Percentiles rank a stretch among this genome's conserved stretches.
Evolutionary conservation across 2,797 vertebrate species (phyloP).

Genomic region (Poeciliopsis turneri): DNA sequence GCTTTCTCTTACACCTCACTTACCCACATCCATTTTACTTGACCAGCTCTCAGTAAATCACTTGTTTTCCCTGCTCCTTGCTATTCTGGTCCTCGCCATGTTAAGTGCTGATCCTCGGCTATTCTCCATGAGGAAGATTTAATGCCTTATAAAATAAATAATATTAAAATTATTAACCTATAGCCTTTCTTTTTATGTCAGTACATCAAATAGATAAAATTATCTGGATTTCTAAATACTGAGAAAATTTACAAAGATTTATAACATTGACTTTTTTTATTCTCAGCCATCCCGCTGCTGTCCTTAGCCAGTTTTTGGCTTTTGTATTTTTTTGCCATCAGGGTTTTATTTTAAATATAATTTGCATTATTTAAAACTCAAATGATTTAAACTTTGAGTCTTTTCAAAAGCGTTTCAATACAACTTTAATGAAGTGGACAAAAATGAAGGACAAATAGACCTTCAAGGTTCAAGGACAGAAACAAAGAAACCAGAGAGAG

Average conservation of each 20-base stretch:
- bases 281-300: not conserved
- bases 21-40: not conserved
- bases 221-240: not conserved
- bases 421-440: slow-evolving; percentile 18
- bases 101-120: no score
- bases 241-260: not conserved
- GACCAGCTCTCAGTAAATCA: not conserved
- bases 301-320: not conserved
- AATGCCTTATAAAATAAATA: not conserved
- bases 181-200: not conserved
- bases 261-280: not conserved
- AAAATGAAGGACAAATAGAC: slow-evolving; percentile 35
- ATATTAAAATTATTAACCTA: not conserved
- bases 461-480: slow-evolving; percentile 40
- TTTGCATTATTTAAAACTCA: not conserved
- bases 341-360: no score
- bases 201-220: not conserved
- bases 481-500: slow-evolving; percentile 23
- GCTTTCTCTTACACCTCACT: not conserved
- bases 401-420: slow-evolving; percentile 9
- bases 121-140: not conserved
- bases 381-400: slow-evolving; percentile 25
- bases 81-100: not conserved
- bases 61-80: not conserved
- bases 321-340: not conserved